These are phyloP conservation scores for Malurus melanocephalus DNA, from an alignment of 2,113 vertebrate genomes.

Conservation along the genomic window DNA sequence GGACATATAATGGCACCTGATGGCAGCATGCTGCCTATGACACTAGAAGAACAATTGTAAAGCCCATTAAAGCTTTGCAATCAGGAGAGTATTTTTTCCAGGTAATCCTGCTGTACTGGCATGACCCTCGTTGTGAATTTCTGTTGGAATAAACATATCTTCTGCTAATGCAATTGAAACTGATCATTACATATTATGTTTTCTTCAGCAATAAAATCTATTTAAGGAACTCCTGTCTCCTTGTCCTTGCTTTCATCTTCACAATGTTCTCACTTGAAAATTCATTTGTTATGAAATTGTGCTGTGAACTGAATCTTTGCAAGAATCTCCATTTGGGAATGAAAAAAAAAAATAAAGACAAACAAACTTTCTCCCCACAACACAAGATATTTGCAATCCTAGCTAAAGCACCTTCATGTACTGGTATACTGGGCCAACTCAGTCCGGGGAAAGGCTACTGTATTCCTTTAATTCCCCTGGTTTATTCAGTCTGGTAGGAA, in stretches of 20 bases:
- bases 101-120: neutral
- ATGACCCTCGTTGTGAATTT: neutral
- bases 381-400: neutral
- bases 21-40: neutral
- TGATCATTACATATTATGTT: neutral
- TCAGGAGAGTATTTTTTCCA: neutral
- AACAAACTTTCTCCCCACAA: neutral
- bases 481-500: neutral
- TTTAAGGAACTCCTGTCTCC: neutral
- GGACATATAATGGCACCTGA: neutral
- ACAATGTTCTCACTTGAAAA: neutral
- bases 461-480: neutral
- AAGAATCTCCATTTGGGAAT: neutral
- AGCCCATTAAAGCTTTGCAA: neutral
- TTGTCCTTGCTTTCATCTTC: neutral
- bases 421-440: neutral
- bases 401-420: neutral
- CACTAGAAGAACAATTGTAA: neutral
- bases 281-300: neutral
- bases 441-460: neutral
- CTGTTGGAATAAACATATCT: neutral
- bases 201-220: neutral
- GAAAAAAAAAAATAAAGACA: neutral
- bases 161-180: neutral
- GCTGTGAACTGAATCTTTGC: neutral